Evolutionary conservation across 1,140 invertebrate species (phyloP).

Genomic region (Zaprionus capensis): DNA sequence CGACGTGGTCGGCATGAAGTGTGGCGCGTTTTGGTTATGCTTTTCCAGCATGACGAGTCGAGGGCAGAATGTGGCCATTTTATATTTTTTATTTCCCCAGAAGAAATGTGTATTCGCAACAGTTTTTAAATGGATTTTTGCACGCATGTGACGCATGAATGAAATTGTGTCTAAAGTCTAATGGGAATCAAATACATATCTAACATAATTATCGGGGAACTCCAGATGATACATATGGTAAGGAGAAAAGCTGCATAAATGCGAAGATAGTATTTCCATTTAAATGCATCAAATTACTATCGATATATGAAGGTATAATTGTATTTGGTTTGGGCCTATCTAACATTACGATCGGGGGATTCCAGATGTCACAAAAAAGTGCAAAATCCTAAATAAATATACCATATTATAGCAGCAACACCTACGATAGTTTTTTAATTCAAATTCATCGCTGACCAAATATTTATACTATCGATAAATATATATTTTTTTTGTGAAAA

Average conservation of each 20-base stretch:
- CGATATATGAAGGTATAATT: background rate
- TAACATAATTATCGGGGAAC: background rate
- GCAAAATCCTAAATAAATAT: background rate
- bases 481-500: background rate
- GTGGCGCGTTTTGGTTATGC: slow-evolving; percentile 9
- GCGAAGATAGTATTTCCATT: background rate
- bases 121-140: background rate
- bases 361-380: background rate
- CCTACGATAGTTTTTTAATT: background rate
- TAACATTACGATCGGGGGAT: no score
- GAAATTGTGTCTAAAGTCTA: background rate
- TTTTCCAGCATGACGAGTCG: slow-evolving; percentile 1
- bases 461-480: background rate
- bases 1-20: background rate
- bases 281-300: background rate
- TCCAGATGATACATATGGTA: slow-evolving; percentile 4
- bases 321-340: background rate
- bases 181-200: background rate
- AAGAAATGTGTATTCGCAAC: slow-evolving; percentile 10
- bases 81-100: slow-evolving; percentile 1
- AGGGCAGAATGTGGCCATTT: slow-evolving; percentile 10
- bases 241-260: background rate
- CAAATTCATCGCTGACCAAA: background rate
- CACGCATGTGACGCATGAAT: slow-evolving; percentile 5
- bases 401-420: background rate